These are phyloP conservation scores for Rattus rattus DNA, from an alignment of 2,113 vertebrate species.

Conservation along the genomic window DNA sequence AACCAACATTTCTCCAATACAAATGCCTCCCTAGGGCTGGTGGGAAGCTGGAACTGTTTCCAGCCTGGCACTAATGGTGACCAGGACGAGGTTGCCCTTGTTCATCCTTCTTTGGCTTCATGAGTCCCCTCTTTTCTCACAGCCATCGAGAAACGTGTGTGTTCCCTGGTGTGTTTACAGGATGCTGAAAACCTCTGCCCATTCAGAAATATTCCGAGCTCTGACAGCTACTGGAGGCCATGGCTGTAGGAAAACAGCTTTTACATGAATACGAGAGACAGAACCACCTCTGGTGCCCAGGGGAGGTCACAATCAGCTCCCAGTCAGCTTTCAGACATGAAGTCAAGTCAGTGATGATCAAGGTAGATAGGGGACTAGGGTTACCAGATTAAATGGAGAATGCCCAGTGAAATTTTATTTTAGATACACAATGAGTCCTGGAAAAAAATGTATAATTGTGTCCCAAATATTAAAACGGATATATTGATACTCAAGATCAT, in stretches of 20 bases:
- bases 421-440: slow-evolving; percentile 7
- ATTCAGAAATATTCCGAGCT: neutral
- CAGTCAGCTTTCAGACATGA: slow-evolving; percentile 42
- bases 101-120: neutral
- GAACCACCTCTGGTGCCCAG: neutral
- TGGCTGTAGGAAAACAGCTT: neutral
- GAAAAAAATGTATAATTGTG: slow-evolving; percentile 4
- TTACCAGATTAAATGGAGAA: slow-evolving; percentile 46
- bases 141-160: neutral
- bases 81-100: neutral
- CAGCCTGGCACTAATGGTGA: neutral
- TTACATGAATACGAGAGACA: neutral
- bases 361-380: neutral
- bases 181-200: neutral
- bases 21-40: neutral
- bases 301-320: neutral
- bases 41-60: neutral
- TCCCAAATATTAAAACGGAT: neutral
- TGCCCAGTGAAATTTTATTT: slow-evolving; percentile 35
- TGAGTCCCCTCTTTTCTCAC: neutral
- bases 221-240: neutral
- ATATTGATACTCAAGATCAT: slow-evolving; percentile 46
- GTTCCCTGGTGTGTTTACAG: neutral
- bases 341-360: neutral
- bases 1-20: neutral